Base-by-base conservation (phyloP, 2,888 invertebrate genomes). In the Cantharis lateralis region DNA sequence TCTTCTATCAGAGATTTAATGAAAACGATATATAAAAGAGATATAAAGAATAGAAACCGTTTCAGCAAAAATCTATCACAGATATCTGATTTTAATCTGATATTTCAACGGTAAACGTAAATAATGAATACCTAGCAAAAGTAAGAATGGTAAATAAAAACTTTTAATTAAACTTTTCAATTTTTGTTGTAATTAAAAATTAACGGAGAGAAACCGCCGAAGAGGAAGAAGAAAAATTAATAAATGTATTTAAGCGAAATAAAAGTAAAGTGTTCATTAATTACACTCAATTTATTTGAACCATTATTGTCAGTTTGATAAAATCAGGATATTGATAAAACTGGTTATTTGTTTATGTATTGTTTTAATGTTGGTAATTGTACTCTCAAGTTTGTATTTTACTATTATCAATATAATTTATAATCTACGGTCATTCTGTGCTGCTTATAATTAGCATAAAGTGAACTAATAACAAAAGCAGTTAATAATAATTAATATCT, bases 61-160 rank as follows among this genome's bases (percentile, higher is more conserved):
- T 66, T 66, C 64, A 16, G 64, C 18, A 20, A 66, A 66, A 66
- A 66, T 66, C 64, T 66, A 66, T 66, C 18, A 66, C 18, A n/a
- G 64, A 66, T 66, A 66, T 66, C 64, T 66, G 20, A 66, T 66
- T 18, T 66, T 66, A 66, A 66, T 66, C 64, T 66, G n/a, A 15
- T 66, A 66, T 66, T 66, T 66, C 10, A 16, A 66, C 24, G 64
- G 24, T 15, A 66, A 66, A n/a, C 5, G 24, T 66, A 66, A 66
- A 66, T 66, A 66, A 66, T 15, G 64, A 66, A 66, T 20, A 66
- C 10, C 26, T 28, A 16, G 24, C 7, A 10, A 20, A 66, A 66
- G 24, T 18, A 20, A 18, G 20, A 20, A 24, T 20, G 10, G 24
- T 11, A 66, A 66, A 66, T 66, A 66, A 66, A 48, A 20, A 20